phyloP scores from a whole-genome alignment of 2,797 vertebrate genomes.

The Tauraco hartlaubi region DNA sequence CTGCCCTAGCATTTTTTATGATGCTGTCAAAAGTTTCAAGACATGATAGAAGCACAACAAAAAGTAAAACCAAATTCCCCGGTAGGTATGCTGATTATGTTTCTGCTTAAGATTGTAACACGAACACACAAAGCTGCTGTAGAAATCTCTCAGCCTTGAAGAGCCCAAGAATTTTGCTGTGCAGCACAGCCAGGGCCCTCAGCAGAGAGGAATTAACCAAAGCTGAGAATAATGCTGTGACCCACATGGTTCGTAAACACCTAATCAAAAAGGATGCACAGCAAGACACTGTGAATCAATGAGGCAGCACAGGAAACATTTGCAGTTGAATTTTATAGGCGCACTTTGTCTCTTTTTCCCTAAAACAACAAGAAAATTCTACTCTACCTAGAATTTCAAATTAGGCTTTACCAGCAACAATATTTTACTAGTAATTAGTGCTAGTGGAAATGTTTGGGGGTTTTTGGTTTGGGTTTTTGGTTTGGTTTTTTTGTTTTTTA shows the following conservation, averaged over 20 bases:
- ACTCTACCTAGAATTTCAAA: conserved; percentile 6
- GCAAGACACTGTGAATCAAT: background rate
- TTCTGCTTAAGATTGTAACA: background rate
- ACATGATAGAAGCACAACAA: background rate
- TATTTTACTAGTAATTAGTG: conserved; percentile 22
- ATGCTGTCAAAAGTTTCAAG: background rate
- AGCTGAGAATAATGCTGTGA: background rate
- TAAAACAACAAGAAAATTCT: background rate
- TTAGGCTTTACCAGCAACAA: background rate
- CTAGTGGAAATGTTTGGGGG: background rate
- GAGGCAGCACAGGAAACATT: background rate
- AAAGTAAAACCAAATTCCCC: background rate
- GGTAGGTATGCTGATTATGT: background rate
- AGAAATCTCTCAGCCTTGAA: background rate
- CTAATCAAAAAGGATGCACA: conserved; percentile 27
- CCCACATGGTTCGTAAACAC: background rate
- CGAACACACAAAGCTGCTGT: background rate
- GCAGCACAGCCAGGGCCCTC: background rate
- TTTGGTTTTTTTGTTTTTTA: background rate
- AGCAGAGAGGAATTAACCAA: conserved; percentile 13
- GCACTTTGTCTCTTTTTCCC: background rate
- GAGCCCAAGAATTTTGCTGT: background rate
- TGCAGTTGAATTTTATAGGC: conserved; percentile 1
- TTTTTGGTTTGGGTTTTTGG: background rate
- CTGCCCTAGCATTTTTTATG: background rate